These are phyloP conservation scores for Chlamydotis undulata DNA, from an alignment of 2,113 vertebrate species.

Conservation along the genomic window DNA sequence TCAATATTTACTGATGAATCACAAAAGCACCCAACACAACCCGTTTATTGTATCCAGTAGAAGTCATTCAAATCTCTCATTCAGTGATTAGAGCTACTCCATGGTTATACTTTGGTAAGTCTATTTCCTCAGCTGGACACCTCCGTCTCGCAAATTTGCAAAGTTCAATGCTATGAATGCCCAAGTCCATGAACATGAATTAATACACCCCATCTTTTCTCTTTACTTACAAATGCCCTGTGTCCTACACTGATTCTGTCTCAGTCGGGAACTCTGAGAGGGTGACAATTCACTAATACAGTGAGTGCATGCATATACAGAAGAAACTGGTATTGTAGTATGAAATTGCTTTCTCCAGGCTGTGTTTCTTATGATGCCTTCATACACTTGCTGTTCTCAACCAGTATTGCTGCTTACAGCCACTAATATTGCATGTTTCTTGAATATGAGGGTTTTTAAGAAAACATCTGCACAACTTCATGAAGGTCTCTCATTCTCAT, in stretches of 20 bases:
- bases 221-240: not conserved
- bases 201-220: not conserved
- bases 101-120: not conserved
- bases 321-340: not conserved
- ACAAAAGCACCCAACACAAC: not conserved
- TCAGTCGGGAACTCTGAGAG: not conserved
- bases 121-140: not conserved
- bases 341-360: not conserved
- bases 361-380: not conserved
- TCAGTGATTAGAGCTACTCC: not conserved
- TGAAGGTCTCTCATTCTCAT: not conserved
- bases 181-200: not conserved
- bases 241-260: not conserved
- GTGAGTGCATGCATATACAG: not conserved
- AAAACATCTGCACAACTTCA: not conserved
- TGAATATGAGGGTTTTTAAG: accelerated
- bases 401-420: not conserved
- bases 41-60: not conserved
- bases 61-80: not conserved
- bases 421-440: not conserved
- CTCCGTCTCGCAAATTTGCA: not conserved
- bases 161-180: not conserved
- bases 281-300: not conserved
- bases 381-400: not conserved
- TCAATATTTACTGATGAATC: not conserved